phyloP scores from a whole-genome alignment of 2,797 vertebrate genomes.

The Ceryle rudis region DNA sequence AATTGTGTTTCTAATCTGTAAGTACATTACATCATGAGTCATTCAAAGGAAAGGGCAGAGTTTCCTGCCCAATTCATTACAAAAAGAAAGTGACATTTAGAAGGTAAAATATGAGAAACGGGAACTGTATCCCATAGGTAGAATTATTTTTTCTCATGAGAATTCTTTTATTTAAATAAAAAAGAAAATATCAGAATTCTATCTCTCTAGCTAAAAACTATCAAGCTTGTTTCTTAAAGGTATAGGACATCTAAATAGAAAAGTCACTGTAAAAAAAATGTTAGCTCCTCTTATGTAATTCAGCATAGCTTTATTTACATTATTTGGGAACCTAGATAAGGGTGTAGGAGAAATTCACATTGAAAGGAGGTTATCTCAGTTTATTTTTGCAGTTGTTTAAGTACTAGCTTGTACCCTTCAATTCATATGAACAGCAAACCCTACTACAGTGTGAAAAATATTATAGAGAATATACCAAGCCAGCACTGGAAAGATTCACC shows the following conservation, averaged over 20 bases:
- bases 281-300: not conserved
- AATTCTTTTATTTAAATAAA: constrained; percentile 57
- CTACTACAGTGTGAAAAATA: not conserved
- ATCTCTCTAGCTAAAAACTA: not conserved
- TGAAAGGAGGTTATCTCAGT: not conserved
- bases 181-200: not conserved
- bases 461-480: not conserved
- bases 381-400: not conserved
- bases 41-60: constrained; percentile 83
- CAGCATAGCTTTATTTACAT: not conserved
- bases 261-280: not conserved
- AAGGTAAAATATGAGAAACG: constrained; percentile 61
- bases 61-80: constrained; percentile 79
- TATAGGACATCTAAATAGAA: not conserved
- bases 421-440: not conserved
- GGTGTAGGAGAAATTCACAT: not conserved
- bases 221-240: not conserved
- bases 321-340: not conserved
- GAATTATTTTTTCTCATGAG: constrained; percentile 71
- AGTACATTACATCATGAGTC: constrained; percentile 78
- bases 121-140: constrained; percentile 66
- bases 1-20: constrained; percentile 73
- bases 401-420: not conserved
- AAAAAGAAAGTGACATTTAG: constrained; percentile 78
- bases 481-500: not conserved